Conservation (phyloP, 2,888 invertebrate genomes). For the Rutpela maculata region DNA sequence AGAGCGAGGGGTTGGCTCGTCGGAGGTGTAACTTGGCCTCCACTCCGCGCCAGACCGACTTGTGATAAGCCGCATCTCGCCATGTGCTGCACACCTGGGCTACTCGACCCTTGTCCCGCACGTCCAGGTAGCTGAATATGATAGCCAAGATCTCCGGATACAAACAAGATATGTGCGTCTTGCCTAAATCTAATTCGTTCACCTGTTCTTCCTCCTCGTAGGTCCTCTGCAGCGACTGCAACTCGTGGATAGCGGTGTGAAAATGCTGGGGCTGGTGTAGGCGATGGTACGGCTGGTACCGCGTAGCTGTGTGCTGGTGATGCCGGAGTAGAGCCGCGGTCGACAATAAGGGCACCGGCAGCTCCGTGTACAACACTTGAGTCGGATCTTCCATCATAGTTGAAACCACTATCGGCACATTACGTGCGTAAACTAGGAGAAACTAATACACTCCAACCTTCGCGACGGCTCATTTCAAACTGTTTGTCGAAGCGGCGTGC, state of each 20-base stretch:
- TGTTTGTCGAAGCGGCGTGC: conserved; percentile 70
- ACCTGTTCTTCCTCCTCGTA: conserved; percentile 57
- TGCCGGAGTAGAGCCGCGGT: conserved; percentile 75
- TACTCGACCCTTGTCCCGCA: conserved; percentile 91
- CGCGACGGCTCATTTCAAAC: conserved; percentile 70
- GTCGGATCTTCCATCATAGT: conserved; percentile 76
- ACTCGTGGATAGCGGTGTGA: conserved; percentile 72
- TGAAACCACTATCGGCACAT: conserved; percentile 70
- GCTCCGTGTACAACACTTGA: conserved; percentile 77
- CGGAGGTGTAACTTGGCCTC: conserved; percentile 93
- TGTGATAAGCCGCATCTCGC: conserved; percentile 94
- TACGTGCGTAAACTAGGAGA: conserved; percentile 68
- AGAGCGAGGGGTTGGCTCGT: conserved; percentile 88
- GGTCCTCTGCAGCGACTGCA: conserved; percentile 65
- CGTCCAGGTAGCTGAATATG: conserved; percentile 92
- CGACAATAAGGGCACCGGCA: conserved; percentile 76
- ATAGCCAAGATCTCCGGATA: conserved; percentile 95
- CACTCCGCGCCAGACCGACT: conserved; percentile 95
- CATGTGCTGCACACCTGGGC: conserved; percentile 93
- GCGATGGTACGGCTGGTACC: conserved; percentile 80
- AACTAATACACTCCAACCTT: conserved; percentile 66
- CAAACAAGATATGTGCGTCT: conserved; percentile 88
- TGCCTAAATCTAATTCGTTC: conserved; percentile 69
- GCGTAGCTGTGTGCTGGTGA: conserved; percentile 73
- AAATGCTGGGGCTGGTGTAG: conserved; percentile 80